These are phyloP conservation scores for Mus spretus DNA, from an alignment of 2,797 vertebrate genomes.

Conservation along the genomic window DNA sequence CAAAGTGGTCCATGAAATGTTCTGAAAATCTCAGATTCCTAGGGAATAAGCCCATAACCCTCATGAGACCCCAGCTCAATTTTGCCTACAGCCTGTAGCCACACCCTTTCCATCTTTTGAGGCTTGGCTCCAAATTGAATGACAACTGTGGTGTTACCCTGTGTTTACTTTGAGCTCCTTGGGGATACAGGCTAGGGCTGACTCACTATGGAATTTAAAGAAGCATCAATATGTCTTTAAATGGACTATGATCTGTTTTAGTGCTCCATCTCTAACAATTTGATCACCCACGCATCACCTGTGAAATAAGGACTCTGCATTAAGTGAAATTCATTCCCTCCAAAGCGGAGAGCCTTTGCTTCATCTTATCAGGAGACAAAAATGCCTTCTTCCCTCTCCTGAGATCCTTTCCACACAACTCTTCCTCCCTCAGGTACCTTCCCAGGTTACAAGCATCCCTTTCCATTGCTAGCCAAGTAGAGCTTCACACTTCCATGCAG, in stretches of 20 bases:
- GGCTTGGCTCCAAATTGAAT: background rate
- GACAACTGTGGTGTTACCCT: background rate
- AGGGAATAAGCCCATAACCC: background rate
- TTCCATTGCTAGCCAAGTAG: conserved; percentile 3
- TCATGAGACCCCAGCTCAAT: background rate
- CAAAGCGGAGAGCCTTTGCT: background rate
- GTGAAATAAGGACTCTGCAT: background rate
- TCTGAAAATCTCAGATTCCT: conserved; percentile 30
- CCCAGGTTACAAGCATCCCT: background rate
- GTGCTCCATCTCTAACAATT: background rate
- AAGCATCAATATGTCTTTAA: background rate
- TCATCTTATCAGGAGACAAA: background rate
- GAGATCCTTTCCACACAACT: background rate
- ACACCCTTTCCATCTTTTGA: conserved; percentile 3
- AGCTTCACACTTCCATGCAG: conserved; percentile 48
- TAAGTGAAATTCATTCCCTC: background rate
- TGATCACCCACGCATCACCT: background rate
- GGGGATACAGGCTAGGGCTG: background rate
- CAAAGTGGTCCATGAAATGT: background rate
- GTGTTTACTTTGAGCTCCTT: background rate
- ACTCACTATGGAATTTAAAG: background rate
- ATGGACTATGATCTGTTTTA: background rate
- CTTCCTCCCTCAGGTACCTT: conserved; percentile 23
- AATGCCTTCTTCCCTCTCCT: background rate
- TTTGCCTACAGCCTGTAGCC: background rate